Percentiles rank a stretch among this genome's conserved stretches.
phyloP scores from a whole-genome alignment of 2,797 vertebrate genomes.

The Brachyalestes nurse region DNA sequence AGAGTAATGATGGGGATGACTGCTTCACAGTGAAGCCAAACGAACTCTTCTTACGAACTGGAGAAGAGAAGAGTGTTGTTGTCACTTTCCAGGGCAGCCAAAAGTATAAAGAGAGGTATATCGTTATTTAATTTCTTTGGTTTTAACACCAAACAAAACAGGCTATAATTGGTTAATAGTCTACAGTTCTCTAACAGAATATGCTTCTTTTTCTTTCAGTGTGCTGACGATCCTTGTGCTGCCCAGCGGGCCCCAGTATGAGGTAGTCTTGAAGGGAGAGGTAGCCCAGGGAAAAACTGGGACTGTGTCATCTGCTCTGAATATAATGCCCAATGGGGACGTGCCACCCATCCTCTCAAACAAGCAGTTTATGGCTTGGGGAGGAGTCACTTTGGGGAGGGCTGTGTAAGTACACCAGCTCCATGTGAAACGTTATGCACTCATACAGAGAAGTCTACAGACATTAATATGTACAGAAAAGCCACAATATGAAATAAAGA shows the following conservation, averaged over 20 bases:
- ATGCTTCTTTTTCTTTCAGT: constrained; percentile 72
- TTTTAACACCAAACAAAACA: not conserved
- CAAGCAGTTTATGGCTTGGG: constrained; percentile 94
- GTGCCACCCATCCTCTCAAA: constrained; percentile 93
- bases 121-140: not conserved
- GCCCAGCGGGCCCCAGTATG: constrained; percentile 93
- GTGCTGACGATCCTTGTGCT: constrained; percentile 90
- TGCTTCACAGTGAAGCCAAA: constrained; percentile 86
- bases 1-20: constrained; percentile 78
- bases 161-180: not conserved
- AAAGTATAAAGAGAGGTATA: constrained; percentile 81
- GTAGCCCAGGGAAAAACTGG: constrained; percentile 60
- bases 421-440: not conserved
- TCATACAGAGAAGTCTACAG: constrained; percentile 26
- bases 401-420: constrained; percentile 85
- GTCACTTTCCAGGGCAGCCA: constrained; percentile 79
- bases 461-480: not conserved
- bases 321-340: constrained; percentile 63
- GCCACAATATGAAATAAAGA: not conserved
- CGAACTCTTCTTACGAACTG: constrained; percentile 82
- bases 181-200: not conserved
- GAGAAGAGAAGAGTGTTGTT: constrained; percentile 81
- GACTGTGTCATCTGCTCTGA: constrained; percentile 59
- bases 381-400: constrained; percentile 88
- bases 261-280: constrained; percentile 87